Conservation (phyloP, 1,140 invertebrate genomes). For the Lysiphlebus fabarum region DNA sequence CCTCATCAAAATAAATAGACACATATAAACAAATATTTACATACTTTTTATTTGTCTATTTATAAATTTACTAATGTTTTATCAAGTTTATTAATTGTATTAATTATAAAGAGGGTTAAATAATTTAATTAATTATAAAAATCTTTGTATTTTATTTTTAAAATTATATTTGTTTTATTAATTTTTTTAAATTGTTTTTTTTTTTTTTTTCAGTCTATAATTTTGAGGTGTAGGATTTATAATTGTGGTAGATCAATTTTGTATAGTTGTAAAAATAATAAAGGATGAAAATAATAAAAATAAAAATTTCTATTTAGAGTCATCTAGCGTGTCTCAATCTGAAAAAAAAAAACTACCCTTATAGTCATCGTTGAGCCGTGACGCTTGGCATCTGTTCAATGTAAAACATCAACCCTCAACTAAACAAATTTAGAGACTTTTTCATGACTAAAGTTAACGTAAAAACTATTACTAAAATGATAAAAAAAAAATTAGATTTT, state of each 20-base stretch:
- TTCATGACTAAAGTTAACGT: too few relatives aligned
- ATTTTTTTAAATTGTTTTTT: background rate
- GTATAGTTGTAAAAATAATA: slow-evolving; percentile 20
- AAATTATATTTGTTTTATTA: background rate
- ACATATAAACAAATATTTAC: too few relatives aligned
- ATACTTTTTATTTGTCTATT: too few relatives aligned
- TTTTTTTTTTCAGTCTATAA: slow-evolving; percentile 2
- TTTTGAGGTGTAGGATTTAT: background rate
- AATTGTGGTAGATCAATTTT: background rate
- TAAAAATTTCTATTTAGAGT: slow-evolving; percentile 44
- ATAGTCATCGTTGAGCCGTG: slow-evolving; percentile 52
- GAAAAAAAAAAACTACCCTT: slow-evolving; percentile 44
- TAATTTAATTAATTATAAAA: too few relatives aligned
- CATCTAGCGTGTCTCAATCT: slow-evolving; percentile 48
- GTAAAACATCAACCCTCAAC: slow-evolving; percentile 10
- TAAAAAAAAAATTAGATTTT: too few relatives aligned
- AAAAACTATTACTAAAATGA: too few relatives aligned
- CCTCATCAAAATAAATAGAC: too few relatives aligned
- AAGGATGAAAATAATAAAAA: slow-evolving; percentile 22
- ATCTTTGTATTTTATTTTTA: too few relatives aligned
- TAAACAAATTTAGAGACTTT: slow-evolving; percentile 2
- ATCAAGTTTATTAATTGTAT: too few relatives aligned
- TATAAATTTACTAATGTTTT: too few relatives aligned
- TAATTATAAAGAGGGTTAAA: too few relatives aligned
- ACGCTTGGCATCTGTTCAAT: slow-evolving; percentile 54